Percentiles rank a stretch among this genome's conserved stretches.
Conservation (phyloP, 2,113 vertebrate species). For the Origma solitaria region DNA sequence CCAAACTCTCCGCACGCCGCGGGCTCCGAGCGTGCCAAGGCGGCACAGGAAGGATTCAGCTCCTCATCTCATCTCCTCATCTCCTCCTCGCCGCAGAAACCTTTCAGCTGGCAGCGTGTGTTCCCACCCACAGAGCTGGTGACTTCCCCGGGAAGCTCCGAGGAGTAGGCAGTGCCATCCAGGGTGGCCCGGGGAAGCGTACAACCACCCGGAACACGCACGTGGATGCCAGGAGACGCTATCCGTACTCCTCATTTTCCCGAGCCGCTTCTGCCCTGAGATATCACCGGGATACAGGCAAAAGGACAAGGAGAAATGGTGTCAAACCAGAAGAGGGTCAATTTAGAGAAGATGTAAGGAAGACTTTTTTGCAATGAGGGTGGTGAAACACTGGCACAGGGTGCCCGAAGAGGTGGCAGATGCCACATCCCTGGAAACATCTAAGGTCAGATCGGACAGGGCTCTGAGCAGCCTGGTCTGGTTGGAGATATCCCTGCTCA, state of each 20-base stretch:
- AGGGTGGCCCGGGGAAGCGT: neutral
- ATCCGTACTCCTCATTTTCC: accelerated
- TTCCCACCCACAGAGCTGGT: neutral
- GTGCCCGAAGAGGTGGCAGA: neutral
- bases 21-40: neutral
- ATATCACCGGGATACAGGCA: accelerated
- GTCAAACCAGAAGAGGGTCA: neutral
- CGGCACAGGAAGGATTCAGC: neutral
- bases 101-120: neutral
- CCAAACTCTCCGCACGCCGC: accelerated
- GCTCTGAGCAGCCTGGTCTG: neutral
- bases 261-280: neutral
- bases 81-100: neutral
- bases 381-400: neutral
- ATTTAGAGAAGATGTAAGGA: neutral
- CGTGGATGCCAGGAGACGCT: accelerated
- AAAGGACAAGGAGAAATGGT: accelerated
- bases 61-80: neutral
- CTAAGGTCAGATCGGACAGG: neutral
- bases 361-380: neutral
- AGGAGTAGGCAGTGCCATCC: conserved; percentile 12
- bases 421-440: neutral
- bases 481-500: neutral
- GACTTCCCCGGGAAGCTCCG: conserved; percentile 26
- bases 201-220: neutral